Evolutionary conservation across 2,888 invertebrate genomes (phyloP), one percentile per base, ranked within the genome.

Genomic region (Cephus rjabovi): DNA sequence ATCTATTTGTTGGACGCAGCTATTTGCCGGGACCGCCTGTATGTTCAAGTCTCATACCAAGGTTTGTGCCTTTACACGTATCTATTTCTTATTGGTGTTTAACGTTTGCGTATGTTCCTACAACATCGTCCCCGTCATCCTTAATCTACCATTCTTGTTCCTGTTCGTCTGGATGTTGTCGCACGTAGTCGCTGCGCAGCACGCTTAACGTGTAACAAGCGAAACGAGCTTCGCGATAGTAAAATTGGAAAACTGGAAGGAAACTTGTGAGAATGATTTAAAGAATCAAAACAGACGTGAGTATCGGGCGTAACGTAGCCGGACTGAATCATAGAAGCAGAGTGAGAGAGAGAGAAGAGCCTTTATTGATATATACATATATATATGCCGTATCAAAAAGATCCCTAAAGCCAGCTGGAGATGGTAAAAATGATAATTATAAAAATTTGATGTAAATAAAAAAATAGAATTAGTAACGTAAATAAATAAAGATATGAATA

Each of bases 11-110:
- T 86, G 89, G 89, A 89, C 86, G 91, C 92, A 93, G 93, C 93
- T 92, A 85, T 93, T 93, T 88, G 92, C 93, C 84, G 93, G 93
- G 88, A 92, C 93, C 84, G 92, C 92, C 86, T 92, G 92, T 89
- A 91, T 92, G 89, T 92, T 92, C 88, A 92, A 92, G 89, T 91
- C 91, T 83, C 92, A 91, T 85, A 89, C 84, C 86, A 92, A 92
- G 92, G 92, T 92, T 91, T 89, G 89, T 90, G 82, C 56, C 56
- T 23, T 23, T 1, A 56, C 56, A 56, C 23, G 23, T 56, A 56
- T 56, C 0, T 56, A 56, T 56, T 15, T 15, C 4, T 40, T 56
- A 56, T 56, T 9, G 56, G 2, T 56, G 56, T 56, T 56, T 56
- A 23, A 56, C 9, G 23, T 56, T 56, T 56, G 56, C 23, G 6